Conservation (phyloP, 2,888 invertebrate genomes). For the Clunio marinus region DNA sequence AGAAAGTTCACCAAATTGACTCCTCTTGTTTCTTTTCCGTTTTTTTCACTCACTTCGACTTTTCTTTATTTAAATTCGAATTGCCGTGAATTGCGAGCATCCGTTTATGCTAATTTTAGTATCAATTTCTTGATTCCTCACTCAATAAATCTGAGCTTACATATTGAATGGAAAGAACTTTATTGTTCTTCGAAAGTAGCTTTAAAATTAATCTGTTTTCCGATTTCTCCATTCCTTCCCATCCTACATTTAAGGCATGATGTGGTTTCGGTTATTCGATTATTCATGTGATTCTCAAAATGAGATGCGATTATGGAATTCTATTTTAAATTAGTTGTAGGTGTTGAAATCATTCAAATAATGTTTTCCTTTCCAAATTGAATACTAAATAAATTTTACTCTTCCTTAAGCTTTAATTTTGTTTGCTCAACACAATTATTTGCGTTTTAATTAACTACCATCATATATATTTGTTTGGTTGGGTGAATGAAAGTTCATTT, state of each 20-base stretch:
- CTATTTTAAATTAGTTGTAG: background rate
- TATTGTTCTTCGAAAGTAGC: too few relatives aligned
- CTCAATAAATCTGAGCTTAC: background rate
- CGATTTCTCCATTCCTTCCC: too few relatives aligned
- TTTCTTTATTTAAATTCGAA: background rate
- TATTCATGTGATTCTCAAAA: slow-evolving; percentile 23
- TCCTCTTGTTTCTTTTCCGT: slow-evolving; percentile 17
- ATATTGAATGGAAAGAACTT: background rate
- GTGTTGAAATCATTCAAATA: too few relatives aligned
- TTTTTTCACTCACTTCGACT: background rate
- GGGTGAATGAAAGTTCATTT: background rate
- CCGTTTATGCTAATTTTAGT: slow-evolving; percentile 19
- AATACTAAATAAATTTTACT: too few relatives aligned
- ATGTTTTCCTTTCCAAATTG: too few relatives aligned
- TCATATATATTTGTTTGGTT: background rate
- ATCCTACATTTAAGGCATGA: background rate
- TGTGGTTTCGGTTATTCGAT: slow-evolving; percentile 32
- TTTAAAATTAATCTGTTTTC: background rate
- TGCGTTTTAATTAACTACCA: background rate
- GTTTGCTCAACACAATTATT: background rate
- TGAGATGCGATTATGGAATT: slow-evolving; percentile 16
- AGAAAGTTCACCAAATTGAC: slow-evolving; percentile 10
- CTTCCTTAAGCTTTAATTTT: background rate
- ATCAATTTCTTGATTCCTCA: slow-evolving; percentile 16
- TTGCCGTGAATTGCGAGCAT: background rate